These are phyloP conservation scores for Perdita meconis DNA, from an alignment of 2,888 invertebrate species.

Conservation along the genomic window DNA sequence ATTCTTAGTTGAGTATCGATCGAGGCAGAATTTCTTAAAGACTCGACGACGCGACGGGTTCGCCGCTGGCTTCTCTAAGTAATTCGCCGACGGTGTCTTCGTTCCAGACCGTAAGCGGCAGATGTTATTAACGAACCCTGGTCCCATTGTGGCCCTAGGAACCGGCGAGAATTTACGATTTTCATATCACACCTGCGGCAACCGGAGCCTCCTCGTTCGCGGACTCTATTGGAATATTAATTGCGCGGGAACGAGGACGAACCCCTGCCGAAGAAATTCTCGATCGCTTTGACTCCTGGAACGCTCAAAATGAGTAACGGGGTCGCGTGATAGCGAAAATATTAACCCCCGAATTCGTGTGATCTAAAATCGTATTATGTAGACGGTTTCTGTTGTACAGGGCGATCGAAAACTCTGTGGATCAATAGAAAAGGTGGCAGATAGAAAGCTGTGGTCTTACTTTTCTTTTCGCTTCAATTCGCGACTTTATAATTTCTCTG, in stretches of 20 bases:
- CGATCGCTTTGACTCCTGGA: slow-evolving; percentile 9
- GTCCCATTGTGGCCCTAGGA: slow-evolving; percentile 42
- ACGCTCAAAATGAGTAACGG: neutral
- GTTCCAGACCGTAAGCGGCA: slow-evolving; percentile 45
- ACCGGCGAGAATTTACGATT: slow-evolving; percentile 47
- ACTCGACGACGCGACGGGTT: neutral
- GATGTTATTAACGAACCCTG: slow-evolving; percentile 57
- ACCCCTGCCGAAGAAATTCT: slow-evolving; percentile 1
- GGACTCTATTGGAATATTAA: slow-evolving; percentile 50
- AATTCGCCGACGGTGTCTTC: slow-evolving; percentile 29
- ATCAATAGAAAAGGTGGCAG: too few relatives aligned
- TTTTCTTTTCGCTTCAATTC: too few relatives aligned
- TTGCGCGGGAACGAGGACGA: slow-evolving; percentile 22
- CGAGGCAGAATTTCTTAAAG: slow-evolving; percentile 32
- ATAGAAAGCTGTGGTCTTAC: too few relatives aligned
- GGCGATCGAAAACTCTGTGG: too few relatives aligned
- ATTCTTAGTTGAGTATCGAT: neutral
- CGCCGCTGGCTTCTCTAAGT: slow-evolving; percentile 7
- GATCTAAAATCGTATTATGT: too few relatives aligned
- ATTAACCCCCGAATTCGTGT: neutral
- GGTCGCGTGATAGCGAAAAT: neutral
- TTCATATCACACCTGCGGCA: slow-evolving; percentile 60
- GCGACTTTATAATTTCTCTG: too few relatives aligned
- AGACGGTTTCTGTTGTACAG: too few relatives aligned
- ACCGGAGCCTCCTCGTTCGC: slow-evolving; percentile 25